These are phyloP conservation scores for Zapornia atra DNA, from an alignment of 2,113 vertebrate genomes.

Conservation along the genomic window DNA sequence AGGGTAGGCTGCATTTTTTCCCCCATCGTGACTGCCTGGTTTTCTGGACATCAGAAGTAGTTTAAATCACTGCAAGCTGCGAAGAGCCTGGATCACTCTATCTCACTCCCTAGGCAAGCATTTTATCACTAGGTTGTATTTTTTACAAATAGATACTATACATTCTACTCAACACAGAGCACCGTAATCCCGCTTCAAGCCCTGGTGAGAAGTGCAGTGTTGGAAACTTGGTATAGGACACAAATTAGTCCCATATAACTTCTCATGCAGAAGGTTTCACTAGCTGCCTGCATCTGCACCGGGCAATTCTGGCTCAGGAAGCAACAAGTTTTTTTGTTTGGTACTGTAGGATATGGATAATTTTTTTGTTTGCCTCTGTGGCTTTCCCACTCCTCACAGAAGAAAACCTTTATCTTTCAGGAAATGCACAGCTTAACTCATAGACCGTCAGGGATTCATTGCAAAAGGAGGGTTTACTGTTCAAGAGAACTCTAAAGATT, in stretches of 20 bases:
- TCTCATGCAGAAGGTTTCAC: not conserved
- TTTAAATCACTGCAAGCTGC: not conserved
- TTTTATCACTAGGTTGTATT: slow-evolving; percentile 12
- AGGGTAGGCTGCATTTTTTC: not conserved
- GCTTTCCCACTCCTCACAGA: slow-evolving; percentile 19
- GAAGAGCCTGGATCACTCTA: not conserved
- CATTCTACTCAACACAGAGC: not conserved
- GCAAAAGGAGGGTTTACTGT: not conserved
- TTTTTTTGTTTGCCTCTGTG: not conserved
- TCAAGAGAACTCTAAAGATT: not conserved
- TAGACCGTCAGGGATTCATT: not conserved
- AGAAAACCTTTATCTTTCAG: slow-evolving; percentile 24
- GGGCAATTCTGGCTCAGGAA: not conserved
- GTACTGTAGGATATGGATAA: not conserved
- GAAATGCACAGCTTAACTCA: not conserved
- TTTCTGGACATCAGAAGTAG: not conserved
- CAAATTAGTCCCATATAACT: slow-evolving; percentile 35
- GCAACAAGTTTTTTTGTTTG: not conserved
- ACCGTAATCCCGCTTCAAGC: not conserved
- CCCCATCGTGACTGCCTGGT: not conserved
- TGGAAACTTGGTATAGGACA: not conserved
- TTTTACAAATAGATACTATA: not conserved
- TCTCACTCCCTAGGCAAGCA: not conserved
- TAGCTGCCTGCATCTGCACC: not conserved
- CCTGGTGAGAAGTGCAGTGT: not conserved